Base-by-base conservation (phyloP, 2,888 invertebrate species). In the Lottia gigantea region DNA sequence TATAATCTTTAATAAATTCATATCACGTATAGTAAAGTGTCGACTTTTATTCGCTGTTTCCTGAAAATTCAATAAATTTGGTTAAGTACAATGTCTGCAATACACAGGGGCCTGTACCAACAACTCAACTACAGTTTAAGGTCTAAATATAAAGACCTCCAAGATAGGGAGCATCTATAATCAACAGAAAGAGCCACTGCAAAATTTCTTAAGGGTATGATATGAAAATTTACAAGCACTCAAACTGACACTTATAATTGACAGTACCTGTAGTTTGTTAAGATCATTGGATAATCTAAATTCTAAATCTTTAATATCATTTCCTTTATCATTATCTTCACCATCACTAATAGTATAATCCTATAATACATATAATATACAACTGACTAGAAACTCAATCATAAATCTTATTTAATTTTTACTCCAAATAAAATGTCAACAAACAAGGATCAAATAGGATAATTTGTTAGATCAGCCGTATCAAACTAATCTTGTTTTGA, bases 251-350 rank as follows among this genome's bases (percentile, higher is more conserved):
- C 40, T 25, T 46, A 62, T 46, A 62, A 26, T 3, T n/a, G 11
- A 46, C n/a, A n/a, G 74, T 83, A 92, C 92, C 85, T 93, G 92
- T 62, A 87, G 73, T 68, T 84, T 76, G 66, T 82, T 80, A 46
- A 88, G 91, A 87, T 95, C 94, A 85, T 95, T 93, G 49, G 92
- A 92, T 89, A 96, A 91, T 26, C 95, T 91, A 87, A 96, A 96
- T 88, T 96, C 96, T 7, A 96, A 92, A 84, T 96, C 95, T 68
- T 94, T 91, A 80, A 95, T 94, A 15, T 93, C 92, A 49, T 93
- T 86, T 79, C 93, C 92, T 85, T 92, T 93, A 2, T 91, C 91
- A 83, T 93, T 93, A 11, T 75, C 76, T 62, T 86, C 87, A n/a
- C 86, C 83, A 76, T 87, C 86, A 88, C 86, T 78, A 62, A 80